Evolutionary conservation across 2,113 vertebrate genomes (phyloP), one percentile per base, ranked within the genome.

Genomic region (Forbesichthys papilliferus): DNA sequence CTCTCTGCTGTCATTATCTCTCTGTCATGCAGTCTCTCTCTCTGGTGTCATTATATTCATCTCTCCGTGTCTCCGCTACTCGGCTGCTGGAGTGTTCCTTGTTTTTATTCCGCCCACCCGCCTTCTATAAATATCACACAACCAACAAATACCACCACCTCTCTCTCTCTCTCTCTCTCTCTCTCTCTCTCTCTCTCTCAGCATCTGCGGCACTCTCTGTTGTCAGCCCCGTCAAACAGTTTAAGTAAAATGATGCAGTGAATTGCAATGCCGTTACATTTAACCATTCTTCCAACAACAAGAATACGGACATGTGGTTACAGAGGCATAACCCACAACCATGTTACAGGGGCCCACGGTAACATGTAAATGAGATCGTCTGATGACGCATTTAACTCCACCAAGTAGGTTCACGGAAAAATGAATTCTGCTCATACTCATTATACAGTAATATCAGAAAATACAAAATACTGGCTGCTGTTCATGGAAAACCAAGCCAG

Each of bases 71-170:
- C 79, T 84, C 79, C 79, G 76, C 80, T 87, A 77, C 84, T 82
- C 81, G 84, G 73, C 78, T 78, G 81, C 77, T 64, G 11, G 69
- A 86, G 71, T 77, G 77, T 81, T 76, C 33, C 73, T 81, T 88
- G 78, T 87, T 88, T 88, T 87, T 81, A 85, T 86, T 84, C 82
- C 89, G 82, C 87, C 87, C 89, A 87, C 87, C 88, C 87, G 79
- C 76, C 78, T 80, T 74, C 87, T 90, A 88, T 90, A 88, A 87
- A 88, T 87, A 89, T 87, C 85, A 75, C 84, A 79, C 79, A 74
- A 70, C 77, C 84, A 89, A 87, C 83, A 87, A 88, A 88, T 85
- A 89, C 69, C 73, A 79, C 71, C 86, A 82, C 81, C 9, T 36
- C 33, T 13, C 20, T 12, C 56, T 34, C 55, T 4, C 55, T 55